Evolutionary conservation across 2,797 vertebrate species (phyloP).

Genomic region (Thaleichthys pacificus): DNA sequence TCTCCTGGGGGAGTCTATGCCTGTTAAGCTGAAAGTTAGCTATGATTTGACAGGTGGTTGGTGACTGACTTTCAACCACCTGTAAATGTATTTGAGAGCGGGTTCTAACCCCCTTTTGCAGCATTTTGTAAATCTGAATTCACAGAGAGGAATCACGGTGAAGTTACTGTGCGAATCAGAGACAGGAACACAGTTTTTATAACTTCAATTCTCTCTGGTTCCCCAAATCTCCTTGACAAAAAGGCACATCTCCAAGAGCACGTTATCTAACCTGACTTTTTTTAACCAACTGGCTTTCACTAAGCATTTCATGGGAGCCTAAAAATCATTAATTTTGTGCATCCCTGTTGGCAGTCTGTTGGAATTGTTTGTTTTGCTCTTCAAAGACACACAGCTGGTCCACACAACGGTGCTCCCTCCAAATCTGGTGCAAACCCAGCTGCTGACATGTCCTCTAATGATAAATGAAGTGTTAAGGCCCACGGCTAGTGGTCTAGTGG

Average conservation of each 20-base stretch:
- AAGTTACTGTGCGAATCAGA: background rate
- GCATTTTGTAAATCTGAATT: background rate
- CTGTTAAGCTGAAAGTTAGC: background rate
- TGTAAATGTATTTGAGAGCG: background rate
- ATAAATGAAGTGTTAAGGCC: background rate
- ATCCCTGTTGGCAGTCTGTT: background rate
- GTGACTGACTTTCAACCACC: background rate
- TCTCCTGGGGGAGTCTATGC: background rate
- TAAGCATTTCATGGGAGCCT: too few species aligned
- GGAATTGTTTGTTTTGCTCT: background rate
- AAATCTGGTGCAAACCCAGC: background rate
- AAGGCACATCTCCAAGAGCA: too few species aligned
- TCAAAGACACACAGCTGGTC: background rate
- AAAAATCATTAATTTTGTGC: background rate
- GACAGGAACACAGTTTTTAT: background rate
- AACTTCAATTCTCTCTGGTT: background rate
- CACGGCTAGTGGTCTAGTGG: background rate
- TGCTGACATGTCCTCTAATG: background rate
- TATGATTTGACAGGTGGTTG: background rate
- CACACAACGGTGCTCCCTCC: background rate
- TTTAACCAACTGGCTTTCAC: too few species aligned
- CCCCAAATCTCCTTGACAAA: background rate
- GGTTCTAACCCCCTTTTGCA: background rate
- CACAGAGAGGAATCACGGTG: background rate
- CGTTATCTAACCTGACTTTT: too few species aligned